Conservation (phyloP, 2,113 vertebrate species). For the Bubo bubo region DNA sequence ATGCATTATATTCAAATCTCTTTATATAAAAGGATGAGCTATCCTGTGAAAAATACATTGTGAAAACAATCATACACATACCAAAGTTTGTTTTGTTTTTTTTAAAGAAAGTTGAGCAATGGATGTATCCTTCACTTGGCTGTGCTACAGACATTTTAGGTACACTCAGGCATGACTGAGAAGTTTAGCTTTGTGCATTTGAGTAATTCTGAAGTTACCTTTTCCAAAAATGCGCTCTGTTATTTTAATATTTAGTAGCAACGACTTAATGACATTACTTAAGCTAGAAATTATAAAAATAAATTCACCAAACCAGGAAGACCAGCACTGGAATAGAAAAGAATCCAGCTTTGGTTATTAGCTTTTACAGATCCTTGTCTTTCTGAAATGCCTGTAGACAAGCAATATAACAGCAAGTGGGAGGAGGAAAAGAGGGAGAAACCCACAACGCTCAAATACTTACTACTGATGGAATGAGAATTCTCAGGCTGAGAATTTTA, state of each 20-base stretch:
- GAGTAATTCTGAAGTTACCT: not conserved
- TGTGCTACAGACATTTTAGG: not conserved
- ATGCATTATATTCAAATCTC: not conserved
- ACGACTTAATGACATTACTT: not conserved
- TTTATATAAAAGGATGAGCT: not conserved
- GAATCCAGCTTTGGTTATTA: not conserved
- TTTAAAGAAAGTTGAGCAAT: not conserved
- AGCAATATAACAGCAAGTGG: not conserved
- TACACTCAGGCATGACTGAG: not conserved
- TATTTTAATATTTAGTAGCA: not conserved
- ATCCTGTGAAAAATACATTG: not conserved
- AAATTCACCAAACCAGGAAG: not conserved
- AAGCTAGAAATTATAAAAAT: not conserved
- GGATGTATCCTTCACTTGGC: not conserved
- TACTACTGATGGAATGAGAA: not conserved
- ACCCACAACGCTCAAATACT: not conserved
- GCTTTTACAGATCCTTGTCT: not conserved
- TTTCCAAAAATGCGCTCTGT: not conserved
- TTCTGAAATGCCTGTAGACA: not conserved
- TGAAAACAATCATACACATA: rapidly evolving
- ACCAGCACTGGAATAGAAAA: not conserved
- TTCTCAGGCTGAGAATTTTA: not conserved
- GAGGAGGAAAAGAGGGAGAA: not conserved
- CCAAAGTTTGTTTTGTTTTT: not conserved
- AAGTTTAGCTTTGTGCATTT: not conserved